Percentiles rank a stretch among this genome's conserved stretches.
Evolutionary conservation across 2,797 vertebrate species (phyloP).

Genomic region (Phyllotis vaccarum): DNA sequence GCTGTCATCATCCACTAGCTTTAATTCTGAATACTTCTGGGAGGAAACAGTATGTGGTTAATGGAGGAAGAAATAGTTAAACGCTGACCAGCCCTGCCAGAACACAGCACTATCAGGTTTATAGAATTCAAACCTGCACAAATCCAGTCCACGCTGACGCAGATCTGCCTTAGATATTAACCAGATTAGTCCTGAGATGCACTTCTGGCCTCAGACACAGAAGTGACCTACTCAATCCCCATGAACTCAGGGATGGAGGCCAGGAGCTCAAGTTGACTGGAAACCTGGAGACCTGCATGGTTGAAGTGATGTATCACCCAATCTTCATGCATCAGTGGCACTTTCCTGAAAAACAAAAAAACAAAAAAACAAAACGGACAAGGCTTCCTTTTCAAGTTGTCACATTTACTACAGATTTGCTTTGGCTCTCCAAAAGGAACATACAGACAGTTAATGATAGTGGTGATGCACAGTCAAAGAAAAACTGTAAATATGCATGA

Average conservation of each 20-base stretch:
- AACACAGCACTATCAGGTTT: background rate
- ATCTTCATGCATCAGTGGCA: background rate
- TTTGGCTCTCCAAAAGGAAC: background rate
- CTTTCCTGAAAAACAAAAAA: background rate
- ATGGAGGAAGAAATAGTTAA: conserved; percentile 30
- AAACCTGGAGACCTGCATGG: background rate
- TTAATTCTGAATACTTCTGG: conserved; percentile 29
- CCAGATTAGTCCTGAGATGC: background rate
- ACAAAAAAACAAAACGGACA: background rate
- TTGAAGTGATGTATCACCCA: background rate
- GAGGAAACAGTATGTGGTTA: background rate
- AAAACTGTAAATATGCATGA: background rate
- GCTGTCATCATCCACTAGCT: background rate
- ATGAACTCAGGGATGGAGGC: background rate
- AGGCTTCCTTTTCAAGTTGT: background rate
- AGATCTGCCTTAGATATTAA: background rate
- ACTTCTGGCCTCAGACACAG: background rate
- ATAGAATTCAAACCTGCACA: background rate
- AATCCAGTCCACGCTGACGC: background rate
- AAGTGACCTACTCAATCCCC: background rate
- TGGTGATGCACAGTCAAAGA: background rate
- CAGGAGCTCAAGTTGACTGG: background rate
- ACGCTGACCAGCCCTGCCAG: background rate
- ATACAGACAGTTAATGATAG: background rate
- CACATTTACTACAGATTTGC: background rate